Evolutionary conservation across 2,113 vertebrate species (phyloP), one percentile per base, ranked within the genome.

Genomic region (Sylvia atricapilla): DNA sequence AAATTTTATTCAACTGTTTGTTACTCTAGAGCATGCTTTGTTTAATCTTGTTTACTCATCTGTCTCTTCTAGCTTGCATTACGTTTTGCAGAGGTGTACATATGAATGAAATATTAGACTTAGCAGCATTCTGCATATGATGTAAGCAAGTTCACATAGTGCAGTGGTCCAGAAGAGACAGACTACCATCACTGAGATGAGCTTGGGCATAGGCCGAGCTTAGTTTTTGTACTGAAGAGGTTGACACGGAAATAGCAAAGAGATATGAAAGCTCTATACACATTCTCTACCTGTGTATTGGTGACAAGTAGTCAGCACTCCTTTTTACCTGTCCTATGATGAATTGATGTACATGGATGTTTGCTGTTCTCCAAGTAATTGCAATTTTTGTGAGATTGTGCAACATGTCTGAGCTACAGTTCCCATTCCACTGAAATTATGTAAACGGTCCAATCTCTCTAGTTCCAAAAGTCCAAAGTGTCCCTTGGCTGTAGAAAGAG

Each of bases 1-100:
- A 85, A 22, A n/a, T 47, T 58, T 66, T 46, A 55, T 41, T 85
- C 67, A 67, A 55, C 35, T 47, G 4, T 85, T 87, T 89, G 33
- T 73, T 85, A 73, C 33, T 46, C 27, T 73, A 49, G 53, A 85
- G 18, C 7, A 70, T 27, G 20, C 18, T 70, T 76, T 60, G 20
- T 89, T 95, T 91, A 62, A 87, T 96, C 91, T 94, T 94, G 12
- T 91, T 95, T 84, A 63, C 33, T 47, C 8, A 47, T 52, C 17
- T 90, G 9, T 72, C 43, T 88, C 50, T 47, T 84, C 87, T 83
- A 27, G 63, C 33, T 17, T 74, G 43, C 52, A 83, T 46, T 79
- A 39, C 43, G 70, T 88, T 74, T 85, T 77, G 14, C 64, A 74
- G 49, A 52, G 17, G 39, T 37, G 33, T 83, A 67, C 39, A 49